Percentiles rank a stretch among this genome's conserved stretches.
These are phyloP conservation scores for Danionella cerebrum DNA, from an alignment of 2,113 vertebrate species.

Conservation along the genomic window DNA sequence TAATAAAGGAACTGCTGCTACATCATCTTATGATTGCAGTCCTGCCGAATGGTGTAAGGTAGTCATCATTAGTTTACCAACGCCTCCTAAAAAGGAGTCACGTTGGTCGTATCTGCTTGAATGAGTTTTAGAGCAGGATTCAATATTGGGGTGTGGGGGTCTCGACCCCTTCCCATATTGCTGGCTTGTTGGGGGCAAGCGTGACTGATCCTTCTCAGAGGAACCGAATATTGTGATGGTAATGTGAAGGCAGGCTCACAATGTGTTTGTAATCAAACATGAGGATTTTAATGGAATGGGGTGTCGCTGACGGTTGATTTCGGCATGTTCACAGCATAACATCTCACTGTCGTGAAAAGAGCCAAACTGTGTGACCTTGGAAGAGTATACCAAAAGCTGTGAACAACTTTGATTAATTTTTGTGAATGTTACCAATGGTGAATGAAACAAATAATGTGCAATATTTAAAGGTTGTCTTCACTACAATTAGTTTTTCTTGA, in stretches of 20 bases:
- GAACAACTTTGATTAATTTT: too few relatives aligned
- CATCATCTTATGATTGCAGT: neutral
- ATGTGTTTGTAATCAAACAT: conserved; percentile 17
- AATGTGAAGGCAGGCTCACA: conserved; percentile 28
- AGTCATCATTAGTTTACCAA: neutral
- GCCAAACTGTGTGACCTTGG: too few relatives aligned
- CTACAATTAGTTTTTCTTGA: too few relatives aligned
- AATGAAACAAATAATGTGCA: too few relatives aligned
- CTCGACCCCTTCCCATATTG: conserved; percentile 17
- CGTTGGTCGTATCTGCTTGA: conserved; percentile 16
- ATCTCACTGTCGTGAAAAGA: too few relatives aligned
- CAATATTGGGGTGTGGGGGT: conserved; percentile 6
- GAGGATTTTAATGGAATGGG: neutral
- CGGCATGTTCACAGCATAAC: too few relatives aligned
- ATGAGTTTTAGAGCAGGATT: conserved; percentile 2
- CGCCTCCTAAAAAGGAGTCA: neutral
- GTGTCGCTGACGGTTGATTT: neutral
- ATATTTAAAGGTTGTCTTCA: too few relatives aligned
- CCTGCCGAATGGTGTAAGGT: neutral
- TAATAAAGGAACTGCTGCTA: too few relatives aligned
- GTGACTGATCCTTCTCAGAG: conserved; percentile 12
- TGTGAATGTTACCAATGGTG: too few relatives aligned
- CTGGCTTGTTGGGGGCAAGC: conserved; percentile 19
- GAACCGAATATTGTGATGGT: conserved; percentile 30
- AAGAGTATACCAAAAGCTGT: too few relatives aligned